Evolutionary conservation across 30 jellyfish, hydroid and myxozoan genomes (phyloP).

Genomic region (Phacellophora camtschatica): DNA sequence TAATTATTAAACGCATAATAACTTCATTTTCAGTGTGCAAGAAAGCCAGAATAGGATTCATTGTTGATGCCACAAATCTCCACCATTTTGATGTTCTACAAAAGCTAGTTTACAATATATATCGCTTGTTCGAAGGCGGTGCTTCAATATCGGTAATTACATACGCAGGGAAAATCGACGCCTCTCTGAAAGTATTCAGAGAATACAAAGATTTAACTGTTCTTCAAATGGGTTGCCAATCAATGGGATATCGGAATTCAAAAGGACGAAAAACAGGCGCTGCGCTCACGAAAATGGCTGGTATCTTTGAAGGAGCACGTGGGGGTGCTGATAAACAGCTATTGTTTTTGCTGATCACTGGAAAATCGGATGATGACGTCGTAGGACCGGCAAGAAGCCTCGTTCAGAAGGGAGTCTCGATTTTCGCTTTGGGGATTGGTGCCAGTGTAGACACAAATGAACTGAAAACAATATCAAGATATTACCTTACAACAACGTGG

Average conservation of each 20-base stretch:
- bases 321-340: conserved; percentile 70
- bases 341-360: conserved; percentile 84
- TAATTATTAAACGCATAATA: too few relatives aligned
- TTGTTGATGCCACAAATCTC: conserved; percentile 86
- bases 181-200: conserved; percentile 66
- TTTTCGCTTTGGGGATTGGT: conserved; percentile 97
- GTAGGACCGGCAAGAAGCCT: conserved; percentile 94
- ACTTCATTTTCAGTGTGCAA: conserved; percentile 78
- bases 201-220: conserved; percentile 82
- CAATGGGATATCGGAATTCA: conserved; percentile 71
- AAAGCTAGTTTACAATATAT: conserved; percentile 80
- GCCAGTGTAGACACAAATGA: conserved; percentile 72
- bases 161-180: conserved; percentile 81
- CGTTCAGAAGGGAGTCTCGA: conserved; percentile 88
- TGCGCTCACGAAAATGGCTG: conserved; percentile 73
- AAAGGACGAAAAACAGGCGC: conserved; percentile 95
- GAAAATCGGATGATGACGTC: conserved; percentile 98
- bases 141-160: conserved; percentile 84
- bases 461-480: conserved; percentile 89
- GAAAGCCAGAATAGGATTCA: conserved; percentile 82
- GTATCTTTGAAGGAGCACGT: conserved; percentile 63
- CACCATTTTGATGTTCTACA: conserved; percentile 95
- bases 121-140: conserved; percentile 75
- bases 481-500: conserved; percentile 93
- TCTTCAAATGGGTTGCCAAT: conserved; percentile 87